Conservation (phyloP, 1,140 invertebrate species). For the Eumeta japonica region DNA sequence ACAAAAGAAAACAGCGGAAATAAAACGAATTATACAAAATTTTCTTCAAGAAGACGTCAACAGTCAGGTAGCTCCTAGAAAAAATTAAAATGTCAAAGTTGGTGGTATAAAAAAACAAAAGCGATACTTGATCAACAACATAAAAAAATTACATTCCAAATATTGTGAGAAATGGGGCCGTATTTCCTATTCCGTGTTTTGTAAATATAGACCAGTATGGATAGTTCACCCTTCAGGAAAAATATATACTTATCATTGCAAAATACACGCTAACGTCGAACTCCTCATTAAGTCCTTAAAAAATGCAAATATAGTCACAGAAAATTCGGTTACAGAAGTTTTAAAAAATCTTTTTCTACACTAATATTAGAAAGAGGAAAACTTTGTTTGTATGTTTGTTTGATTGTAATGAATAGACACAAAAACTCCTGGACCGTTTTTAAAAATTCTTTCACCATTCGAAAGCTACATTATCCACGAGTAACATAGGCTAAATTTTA, state of each 20-base stretch:
- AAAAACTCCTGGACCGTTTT: no score
- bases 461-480: no score
- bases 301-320: conserved; percentile 1
- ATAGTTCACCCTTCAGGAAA: conserved; percentile 4
- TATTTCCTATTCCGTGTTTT: conserved; percentile 8
- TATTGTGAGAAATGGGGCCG: conserved; percentile 2
- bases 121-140: conserved; percentile 8
- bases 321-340: conserved; percentile 3
- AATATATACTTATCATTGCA: conserved; percentile 7
- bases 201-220: conserved; percentile 13
- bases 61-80: conserved; percentile 7
- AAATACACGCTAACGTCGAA: conserved; percentile 3
- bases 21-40: conserved; percentile 6
- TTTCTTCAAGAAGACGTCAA: conserved; percentile 15
- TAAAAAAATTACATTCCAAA: conserved; percentile 12
- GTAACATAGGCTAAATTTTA: no score
- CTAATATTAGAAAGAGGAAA: no score
- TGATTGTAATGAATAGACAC: no score
- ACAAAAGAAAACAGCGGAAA: no score
- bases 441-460: no score
- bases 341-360: conserved; percentile 6
- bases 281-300: conserved; percentile 3
- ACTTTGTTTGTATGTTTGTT: no score
- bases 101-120: conserved; percentile 12
- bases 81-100: no score